phyloP scores from a whole-genome alignment of 2,888 invertebrate genomes.

The Andrena chrysosceles region DNA sequence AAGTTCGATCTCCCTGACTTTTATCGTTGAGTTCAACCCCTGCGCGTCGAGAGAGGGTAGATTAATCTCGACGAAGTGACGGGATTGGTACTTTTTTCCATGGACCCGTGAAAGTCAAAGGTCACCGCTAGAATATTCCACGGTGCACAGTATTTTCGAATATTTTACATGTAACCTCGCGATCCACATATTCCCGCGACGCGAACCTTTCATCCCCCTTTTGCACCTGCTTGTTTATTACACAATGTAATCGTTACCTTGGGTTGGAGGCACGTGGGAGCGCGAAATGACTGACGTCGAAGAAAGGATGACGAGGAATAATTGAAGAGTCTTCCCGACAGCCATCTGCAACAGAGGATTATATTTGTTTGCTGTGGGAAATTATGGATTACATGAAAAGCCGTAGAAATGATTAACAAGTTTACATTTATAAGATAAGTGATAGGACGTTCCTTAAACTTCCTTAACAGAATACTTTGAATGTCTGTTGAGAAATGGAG shows the following conservation, averaged over 20 bases:
- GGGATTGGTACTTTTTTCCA: background rate
- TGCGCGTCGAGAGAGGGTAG: background rate
- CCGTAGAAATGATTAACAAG: background rate
- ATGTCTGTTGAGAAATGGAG: no score
- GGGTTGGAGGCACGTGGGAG: slow-evolving; percentile 67
- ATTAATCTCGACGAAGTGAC: background rate
- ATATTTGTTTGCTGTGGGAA: slow-evolving; percentile 9
- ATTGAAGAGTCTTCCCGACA: slow-evolving; percentile 76
- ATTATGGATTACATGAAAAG: background rate
- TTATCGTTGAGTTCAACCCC: background rate
- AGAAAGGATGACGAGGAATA: slow-evolving; percentile 77
- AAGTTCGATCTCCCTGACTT: background rate
- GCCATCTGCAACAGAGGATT: slow-evolving; percentile 80
- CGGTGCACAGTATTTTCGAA: background rate
- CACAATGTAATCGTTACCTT: slow-evolving; percentile 62
- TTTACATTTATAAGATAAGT: background rate
- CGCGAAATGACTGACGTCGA: slow-evolving; percentile 78
- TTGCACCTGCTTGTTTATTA: background rate
- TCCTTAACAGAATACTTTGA: background rate
- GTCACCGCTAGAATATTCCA: background rate
- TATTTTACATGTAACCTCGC: no score
- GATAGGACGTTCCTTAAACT: background rate
- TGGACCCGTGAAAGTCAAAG: slow-evolving; percentile 14
- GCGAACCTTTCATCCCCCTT: background rate
- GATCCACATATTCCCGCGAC: background rate